Conservation (phyloP, 2,797 vertebrate species). For the Tragopan temminckii region DNA sequence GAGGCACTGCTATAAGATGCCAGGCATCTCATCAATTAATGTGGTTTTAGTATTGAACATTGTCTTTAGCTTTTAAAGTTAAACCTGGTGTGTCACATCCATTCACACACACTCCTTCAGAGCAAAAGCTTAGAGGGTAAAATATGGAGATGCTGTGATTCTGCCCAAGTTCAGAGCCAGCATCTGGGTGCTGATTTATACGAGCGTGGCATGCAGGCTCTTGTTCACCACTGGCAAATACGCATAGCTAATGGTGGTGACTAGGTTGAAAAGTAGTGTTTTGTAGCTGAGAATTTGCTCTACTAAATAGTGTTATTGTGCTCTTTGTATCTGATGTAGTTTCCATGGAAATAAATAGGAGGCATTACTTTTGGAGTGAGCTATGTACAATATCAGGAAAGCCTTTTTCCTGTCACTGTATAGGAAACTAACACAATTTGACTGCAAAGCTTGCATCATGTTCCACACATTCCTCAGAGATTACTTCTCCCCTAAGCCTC, state of each 20-base stretch:
- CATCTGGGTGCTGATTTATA: background rate
- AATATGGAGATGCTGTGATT: background rate
- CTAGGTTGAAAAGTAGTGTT: no score
- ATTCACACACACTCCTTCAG: background rate
- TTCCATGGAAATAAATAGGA: background rate
- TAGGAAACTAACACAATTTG: background rate
- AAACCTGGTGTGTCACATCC: background rate
- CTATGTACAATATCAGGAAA: background rate
- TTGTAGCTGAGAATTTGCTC: no score
- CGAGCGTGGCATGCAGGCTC: no score
- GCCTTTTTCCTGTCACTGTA: background rate
- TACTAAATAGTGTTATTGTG: no score
- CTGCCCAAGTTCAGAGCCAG: background rate
- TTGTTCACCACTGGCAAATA: no score
- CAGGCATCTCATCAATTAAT: background rate
- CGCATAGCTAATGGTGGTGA: no score
- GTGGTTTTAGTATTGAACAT: background rate
- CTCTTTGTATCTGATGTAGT: background rate
- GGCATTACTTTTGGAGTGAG: background rate
- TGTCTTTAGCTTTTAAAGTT: background rate
- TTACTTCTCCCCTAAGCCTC: background rate
- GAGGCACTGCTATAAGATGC: background rate
- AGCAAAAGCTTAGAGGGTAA: background rate
- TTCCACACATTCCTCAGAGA: background rate
- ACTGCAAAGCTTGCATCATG: background rate